Conservation (phyloP, 2,888 invertebrate genomes). For the Hofmannophila pseudospretella region DNA sequence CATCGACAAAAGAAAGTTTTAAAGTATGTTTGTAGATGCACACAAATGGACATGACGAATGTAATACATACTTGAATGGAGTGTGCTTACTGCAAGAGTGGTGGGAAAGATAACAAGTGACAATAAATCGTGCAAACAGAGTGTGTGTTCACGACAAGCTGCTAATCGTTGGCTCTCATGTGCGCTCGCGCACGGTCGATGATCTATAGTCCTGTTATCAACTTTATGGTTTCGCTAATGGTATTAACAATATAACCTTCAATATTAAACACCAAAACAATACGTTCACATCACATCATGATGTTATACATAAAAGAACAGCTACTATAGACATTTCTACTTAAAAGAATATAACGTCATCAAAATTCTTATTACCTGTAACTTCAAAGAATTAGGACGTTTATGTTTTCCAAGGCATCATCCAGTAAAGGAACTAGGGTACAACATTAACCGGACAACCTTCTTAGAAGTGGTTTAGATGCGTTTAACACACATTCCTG, state of each 20-base stretch:
- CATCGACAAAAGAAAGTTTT: constrained; percentile 25
- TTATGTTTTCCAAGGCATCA: constrained; percentile 13
- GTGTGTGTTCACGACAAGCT: constrained; percentile 25
- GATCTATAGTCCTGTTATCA: constrained; percentile 5
- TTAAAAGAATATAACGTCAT: not conserved
- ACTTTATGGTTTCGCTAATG: not conserved
- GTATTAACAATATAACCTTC: not conserved
- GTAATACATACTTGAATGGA: constrained; percentile 21
- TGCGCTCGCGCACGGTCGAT: constrained; percentile 12
- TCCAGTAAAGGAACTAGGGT: constrained; percentile 14
- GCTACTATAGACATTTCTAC: not conserved
- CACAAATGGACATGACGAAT: constrained; percentile 16
- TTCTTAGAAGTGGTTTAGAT: constrained; percentile 47
- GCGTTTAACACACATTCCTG: constrained; percentile 54
- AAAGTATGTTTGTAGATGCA: constrained; percentile 18
- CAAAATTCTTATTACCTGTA: constrained; percentile 1
- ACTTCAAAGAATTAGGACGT: constrained; percentile 13
- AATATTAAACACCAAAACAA: not conserved
- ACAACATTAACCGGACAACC: constrained; percentile 20
- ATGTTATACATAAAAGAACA: too few species aligned
- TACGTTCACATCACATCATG: not conserved
- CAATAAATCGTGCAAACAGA: constrained; percentile 27
- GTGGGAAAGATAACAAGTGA: constrained; percentile 26
- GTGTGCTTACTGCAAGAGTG: constrained; percentile 14
- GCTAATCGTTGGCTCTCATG: constrained; percentile 25